These are phyloP conservation scores for Malthinus flaveolus DNA, from an alignment of 2,888 invertebrate genomes.

Conservation along the genomic window DNA sequence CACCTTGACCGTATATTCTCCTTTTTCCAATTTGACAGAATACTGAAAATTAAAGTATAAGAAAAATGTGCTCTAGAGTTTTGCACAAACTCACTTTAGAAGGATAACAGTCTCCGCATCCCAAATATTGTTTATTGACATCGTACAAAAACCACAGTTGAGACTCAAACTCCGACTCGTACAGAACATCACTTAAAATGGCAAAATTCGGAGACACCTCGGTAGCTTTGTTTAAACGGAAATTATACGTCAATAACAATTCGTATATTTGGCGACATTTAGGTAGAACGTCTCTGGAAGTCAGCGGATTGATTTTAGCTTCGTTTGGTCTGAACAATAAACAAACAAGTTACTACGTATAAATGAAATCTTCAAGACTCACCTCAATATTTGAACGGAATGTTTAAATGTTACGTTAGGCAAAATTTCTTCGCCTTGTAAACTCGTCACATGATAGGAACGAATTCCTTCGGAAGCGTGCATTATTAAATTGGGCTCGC, in stretches of 20 bases:
- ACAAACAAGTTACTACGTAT: background rate
- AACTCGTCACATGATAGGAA: conserved; percentile 68
- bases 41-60: conserved; percentile 62
- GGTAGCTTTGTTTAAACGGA: conserved; percentile 78
- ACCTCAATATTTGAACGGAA: conserved; percentile 72
- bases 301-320: conserved; percentile 76
- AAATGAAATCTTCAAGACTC: conserved; percentile 27
- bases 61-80: background rate
- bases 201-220: conserved; percentile 83
- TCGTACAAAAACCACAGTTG: conserved; percentile 98
- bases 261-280: conserved; percentile 90
- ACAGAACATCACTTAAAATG: conserved; percentile 82
- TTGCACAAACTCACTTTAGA: conserved; percentile 62
- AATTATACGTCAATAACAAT: conserved; percentile 82
- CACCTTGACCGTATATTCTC: conserved; percentile 86
- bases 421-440: conserved; percentile 78
- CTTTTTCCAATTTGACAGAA: conserved; percentile 88
- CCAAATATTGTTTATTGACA: conserved; percentile 82
- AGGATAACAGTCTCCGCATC: conserved; percentile 89
- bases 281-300: conserved; percentile 82
- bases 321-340: conserved; percentile 72
- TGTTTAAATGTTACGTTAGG: conserved; percentile 76
- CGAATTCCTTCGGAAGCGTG: conserved; percentile 76
- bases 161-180: conserved; percentile 95
- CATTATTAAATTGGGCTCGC: conserved; percentile 67